Percentiles rank a stretch among this genome's conserved stretches.
These are phyloP conservation scores for Temnothorax rugatulus DNA, from an alignment of 2,888 invertebrate species.

Conservation along the genomic window DNA sequence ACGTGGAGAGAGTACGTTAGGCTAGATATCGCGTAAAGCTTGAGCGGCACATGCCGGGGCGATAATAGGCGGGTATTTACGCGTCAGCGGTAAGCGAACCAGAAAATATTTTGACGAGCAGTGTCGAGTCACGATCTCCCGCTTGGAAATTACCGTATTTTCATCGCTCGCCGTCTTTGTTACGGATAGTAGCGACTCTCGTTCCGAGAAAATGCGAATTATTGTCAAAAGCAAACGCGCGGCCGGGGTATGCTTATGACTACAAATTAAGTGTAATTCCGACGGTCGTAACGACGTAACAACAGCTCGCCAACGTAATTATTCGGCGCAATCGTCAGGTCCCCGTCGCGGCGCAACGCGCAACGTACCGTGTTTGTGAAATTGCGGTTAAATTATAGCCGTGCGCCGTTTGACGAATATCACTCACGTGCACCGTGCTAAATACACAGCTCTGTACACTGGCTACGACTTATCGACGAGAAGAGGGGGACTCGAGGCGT, in stretches of 20 bases:
- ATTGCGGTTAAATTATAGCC: constrained; percentile 72
- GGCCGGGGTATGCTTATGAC: constrained; percentile 65
- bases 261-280: constrained; percentile 73
- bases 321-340: constrained; percentile 66
- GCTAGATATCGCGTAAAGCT: constrained; percentile 40
- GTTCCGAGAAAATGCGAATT: constrained; percentile 67
- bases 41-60: constrained; percentile 39
- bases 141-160: constrained; percentile 55
- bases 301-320: constrained; percentile 67
- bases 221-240: constrained; percentile 73
- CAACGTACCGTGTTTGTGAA: constrained; percentile 60
- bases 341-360: constrained; percentile 26
- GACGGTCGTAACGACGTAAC: constrained; percentile 70
- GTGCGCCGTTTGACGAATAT: constrained; percentile 67
- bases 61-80: constrained; percentile 53
- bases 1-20: background rate
- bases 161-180: constrained; percentile 48
- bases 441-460: constrained; percentile 41
- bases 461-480: constrained; percentile 43
- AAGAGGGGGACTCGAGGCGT: constrained; percentile 15
- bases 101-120: constrained; percentile 55
- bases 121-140: constrained; percentile 46
- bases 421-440: constrained; percentile 62
- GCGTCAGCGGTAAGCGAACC: constrained; percentile 48
- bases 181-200: constrained; percentile 43